Evolutionary conservation across 1,140 invertebrate genomes (phyloP), one percentile per base, ranked within the genome.

Genomic region (Ptiloglossa arizonensis): DNA sequence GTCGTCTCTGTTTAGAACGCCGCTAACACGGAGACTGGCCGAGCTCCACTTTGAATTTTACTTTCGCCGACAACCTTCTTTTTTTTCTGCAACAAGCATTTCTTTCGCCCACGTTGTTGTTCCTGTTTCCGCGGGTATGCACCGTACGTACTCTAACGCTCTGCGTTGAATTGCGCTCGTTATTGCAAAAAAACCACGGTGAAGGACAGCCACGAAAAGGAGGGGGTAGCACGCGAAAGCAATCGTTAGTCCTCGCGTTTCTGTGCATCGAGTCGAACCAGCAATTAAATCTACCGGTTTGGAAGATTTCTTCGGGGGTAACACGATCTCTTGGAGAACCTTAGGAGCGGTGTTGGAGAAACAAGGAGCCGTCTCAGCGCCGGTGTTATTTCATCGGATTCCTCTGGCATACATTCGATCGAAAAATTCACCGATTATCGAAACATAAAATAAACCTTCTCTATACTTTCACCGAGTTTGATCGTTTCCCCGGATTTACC

Each of bases 61-160:
- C 71, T 82, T 81, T 82, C 46, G 27, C 63, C 11, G 54, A 13
- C 19, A 38, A 48, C 19, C 27, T 48, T 69, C 64, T 70, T 70
- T 17, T 24, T 15, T 9, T 41, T 17, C 5, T 22, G 11, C 27
- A 57, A 17, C 48, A 29, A 32, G 48, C 15, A n/a, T 24, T 69
- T 71, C 69, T 69, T 69, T 69, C 27, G 27, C 19, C 59, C 5
- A 17, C 13, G 29, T 48, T 60, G 15, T 60, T 24, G 27, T 46
- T 35, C 38, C n/a, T 19, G 38, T 17, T 46, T n/a, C 24, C 1
- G 38, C n/a, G 11, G n/a, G 8, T 24, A 44, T 13, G 29, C 24
- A n/a, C 11, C n/a, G 6, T 15, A 13, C 19, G 17, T 13, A 29
- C 1, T n/a, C 29, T 6, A 22, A 50, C 57, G 60, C 24, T n/a